These are phyloP conservation scores for Taurulus bubalis DNA, from an alignment of 2,113 vertebrate species.

Conservation along the genomic window DNA sequence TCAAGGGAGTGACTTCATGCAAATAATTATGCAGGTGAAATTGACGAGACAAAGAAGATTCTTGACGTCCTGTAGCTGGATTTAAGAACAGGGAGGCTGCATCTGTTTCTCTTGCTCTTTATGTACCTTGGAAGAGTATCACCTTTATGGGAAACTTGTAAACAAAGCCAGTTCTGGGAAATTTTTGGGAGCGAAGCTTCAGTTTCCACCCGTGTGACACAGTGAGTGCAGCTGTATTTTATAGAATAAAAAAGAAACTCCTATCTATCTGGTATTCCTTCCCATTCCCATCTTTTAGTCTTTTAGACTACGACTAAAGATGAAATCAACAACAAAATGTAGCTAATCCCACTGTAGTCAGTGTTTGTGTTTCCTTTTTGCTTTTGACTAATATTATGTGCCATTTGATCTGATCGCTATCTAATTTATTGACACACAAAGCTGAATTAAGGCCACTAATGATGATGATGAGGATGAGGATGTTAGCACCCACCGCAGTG, in stretches of 20 bases:
- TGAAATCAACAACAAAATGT: background rate
- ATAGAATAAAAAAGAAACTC: background rate
- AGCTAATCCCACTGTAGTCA: background rate
- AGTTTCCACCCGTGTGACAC: background rate
- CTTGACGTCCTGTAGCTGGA: background rate
- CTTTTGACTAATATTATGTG: background rate
- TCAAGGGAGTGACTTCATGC: background rate
- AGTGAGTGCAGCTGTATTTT: background rate
- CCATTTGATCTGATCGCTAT: background rate
- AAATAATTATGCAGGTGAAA: conserved; percentile 4
- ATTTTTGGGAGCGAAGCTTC: conserved; percentile 13
- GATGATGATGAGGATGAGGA: background rate
- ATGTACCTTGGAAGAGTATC: background rate
- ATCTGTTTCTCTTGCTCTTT: conserved; percentile 27
- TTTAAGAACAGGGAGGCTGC: background rate
- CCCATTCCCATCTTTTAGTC: too few species aligned
- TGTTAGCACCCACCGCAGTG: background rate
- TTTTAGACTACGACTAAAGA: background rate
- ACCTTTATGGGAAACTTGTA: conserved; percentile 30
- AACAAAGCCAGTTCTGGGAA: conserved; percentile 15
- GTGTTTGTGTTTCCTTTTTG: background rate
- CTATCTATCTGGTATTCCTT: too few species aligned
- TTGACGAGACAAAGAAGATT: background rate
- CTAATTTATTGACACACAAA: background rate
- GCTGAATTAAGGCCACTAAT: conserved; percentile 10